phyloP scores from a whole-genome alignment of 1,140 invertebrate genomes.

The Homarus americanus region DNA sequence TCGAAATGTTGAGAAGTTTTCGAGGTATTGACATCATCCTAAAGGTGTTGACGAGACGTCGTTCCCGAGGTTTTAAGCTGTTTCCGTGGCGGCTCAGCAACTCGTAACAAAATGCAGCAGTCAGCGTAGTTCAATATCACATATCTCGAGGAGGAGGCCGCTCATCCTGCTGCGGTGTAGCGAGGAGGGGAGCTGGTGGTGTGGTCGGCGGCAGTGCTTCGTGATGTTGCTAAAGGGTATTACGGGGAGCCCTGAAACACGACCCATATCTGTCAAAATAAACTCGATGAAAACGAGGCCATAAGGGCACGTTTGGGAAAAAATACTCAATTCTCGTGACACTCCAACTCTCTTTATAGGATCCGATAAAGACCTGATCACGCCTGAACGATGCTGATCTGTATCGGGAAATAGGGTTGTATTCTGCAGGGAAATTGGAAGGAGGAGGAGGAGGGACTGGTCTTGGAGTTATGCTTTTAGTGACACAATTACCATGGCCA shows the following conservation, averaged over 20 bases:
- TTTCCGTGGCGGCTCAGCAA: too few species aligned
- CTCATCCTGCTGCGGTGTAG: too few species aligned
- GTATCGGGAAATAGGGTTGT: background rate
- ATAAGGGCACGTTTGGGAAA: background rate
- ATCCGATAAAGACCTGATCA: slow-evolving; percentile 11
- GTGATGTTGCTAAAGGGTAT: background rate
- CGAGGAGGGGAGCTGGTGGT: background rate
- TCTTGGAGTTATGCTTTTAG: background rate
- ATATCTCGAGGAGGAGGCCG: too few species aligned
- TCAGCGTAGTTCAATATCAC: too few species aligned
- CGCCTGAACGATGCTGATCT: slow-evolving; percentile 7
- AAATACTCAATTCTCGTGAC: background rate
- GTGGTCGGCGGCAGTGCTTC: background rate
- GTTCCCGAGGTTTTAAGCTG: too few species aligned
- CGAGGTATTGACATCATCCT: too few species aligned
- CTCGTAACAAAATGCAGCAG: too few species aligned
- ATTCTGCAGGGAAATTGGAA: too few species aligned
- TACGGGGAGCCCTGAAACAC: background rate
- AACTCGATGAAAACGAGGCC: slow-evolving; percentile 9
- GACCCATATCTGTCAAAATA: slow-evolving; percentile 8
- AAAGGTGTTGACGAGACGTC: too few species aligned
- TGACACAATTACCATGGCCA: background rate
- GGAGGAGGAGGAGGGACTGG: background rate
- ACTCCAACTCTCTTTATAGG: slow-evolving; percentile 3
- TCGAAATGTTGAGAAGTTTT: too few species aligned